These are phyloP conservation scores for Gallinago nigripennis DNA, from an alignment of 2,797 vertebrate species.

Conservation along the genomic window DNA sequence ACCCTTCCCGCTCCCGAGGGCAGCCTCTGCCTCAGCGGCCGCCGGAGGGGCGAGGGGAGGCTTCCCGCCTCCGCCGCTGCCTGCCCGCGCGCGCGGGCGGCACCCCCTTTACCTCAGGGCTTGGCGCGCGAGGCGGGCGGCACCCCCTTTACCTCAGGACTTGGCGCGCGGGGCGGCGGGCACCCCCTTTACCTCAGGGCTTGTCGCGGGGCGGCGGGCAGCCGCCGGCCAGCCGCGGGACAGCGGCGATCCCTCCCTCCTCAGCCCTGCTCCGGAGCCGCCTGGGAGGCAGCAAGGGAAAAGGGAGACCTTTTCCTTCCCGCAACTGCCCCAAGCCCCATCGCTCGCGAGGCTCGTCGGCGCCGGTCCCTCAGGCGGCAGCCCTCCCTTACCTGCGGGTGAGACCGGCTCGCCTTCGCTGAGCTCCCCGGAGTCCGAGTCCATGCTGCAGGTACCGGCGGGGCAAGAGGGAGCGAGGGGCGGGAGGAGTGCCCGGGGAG, in stretches of 20 bases:
- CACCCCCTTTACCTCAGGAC: background rate
- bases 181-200: background rate
- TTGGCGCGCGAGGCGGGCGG: background rate
- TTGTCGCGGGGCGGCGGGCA: background rate
- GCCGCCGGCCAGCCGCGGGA: background rate
- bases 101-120: background rate
- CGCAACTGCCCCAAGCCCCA: background rate
- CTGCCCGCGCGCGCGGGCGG: background rate
- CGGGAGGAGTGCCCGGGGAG: background rate
- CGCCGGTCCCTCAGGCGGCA: background rate
- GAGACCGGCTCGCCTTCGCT: constrained; percentile 90
- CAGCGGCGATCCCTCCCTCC: background rate
- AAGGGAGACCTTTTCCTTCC: background rate
- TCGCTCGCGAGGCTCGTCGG: background rate
- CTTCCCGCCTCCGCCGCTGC: background rate
- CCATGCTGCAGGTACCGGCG: constrained; percentile 80
- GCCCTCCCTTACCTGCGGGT: constrained; percentile 82
- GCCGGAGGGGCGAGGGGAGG: background rate
- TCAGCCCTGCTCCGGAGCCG: background rate
- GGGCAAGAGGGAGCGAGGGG: background rate
- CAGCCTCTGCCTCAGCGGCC: background rate
- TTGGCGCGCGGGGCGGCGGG: background rate
- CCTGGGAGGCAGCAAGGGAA: background rate
- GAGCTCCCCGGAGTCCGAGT: constrained; percentile 95
- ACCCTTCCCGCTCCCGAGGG: background rate